These are phyloP conservation scores for Scartelaos histophorus DNA, from an alignment of 2,113 vertebrate species.

Conservation along the genomic window DNA sequence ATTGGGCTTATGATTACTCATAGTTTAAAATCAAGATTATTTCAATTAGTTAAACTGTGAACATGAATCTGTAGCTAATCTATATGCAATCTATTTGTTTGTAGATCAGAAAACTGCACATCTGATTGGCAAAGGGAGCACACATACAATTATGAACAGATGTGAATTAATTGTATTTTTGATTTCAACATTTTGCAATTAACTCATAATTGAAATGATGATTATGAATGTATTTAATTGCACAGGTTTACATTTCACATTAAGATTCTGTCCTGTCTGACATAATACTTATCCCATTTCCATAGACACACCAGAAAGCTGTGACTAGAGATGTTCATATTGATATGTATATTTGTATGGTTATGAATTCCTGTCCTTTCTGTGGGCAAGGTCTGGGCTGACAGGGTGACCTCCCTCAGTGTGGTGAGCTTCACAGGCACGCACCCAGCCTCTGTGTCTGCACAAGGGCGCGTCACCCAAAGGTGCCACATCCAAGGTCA, in stretches of 20 bases:
- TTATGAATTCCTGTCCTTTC: neutral
- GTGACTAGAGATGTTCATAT: neutral
- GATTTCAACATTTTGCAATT: no score
- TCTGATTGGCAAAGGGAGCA: no score
- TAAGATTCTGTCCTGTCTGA: neutral
- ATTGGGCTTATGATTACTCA: no score
- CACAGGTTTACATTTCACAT: neutral
- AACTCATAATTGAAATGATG: no score
- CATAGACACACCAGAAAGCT: neutral
- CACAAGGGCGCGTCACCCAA: slow-evolving; percentile 22
- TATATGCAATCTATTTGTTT: no score
- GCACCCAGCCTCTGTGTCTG: slow-evolving; percentile 25
- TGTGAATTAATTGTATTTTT: no score
- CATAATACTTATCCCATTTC: neutral
- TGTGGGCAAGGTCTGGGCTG: neutral
- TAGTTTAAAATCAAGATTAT: no score
- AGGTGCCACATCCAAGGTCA: slow-evolving; percentile 38
- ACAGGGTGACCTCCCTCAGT: slow-evolving; percentile 4
- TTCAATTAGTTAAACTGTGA: no score
- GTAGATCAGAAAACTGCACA: no score
- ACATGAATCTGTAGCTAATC: no score
- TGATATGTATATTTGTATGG: neutral
- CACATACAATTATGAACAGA: no score
- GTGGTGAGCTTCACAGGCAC: slow-evolving; percentile 18
- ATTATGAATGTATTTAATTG: no score